A percentile compares a stretch with the other conserved stretches of the same genome.
These are phyloP conservation scores for Hofmannophila pseudospretella DNA, from an alignment of 2,888 invertebrate genomes.

Conservation along the genomic window DNA sequence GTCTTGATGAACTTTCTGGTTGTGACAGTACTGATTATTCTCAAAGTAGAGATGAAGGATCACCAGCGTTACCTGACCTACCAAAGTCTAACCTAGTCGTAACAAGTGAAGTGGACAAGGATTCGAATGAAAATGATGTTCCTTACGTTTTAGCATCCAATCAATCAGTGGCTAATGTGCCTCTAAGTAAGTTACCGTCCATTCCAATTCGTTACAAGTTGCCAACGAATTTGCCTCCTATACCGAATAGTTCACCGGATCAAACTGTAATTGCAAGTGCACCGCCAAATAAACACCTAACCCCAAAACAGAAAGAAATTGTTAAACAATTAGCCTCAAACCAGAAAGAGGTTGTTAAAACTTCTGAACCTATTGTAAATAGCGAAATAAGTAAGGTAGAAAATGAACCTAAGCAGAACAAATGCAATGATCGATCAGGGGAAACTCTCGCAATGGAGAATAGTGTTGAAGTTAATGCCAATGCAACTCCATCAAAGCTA, in stretches of 20 bases:
- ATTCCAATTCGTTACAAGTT: constrained; percentile 51
- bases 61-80: constrained; percentile 36
- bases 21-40: constrained; percentile 67
- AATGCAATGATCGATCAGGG: constrained; percentile 19
- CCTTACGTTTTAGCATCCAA: constrained; percentile 20
- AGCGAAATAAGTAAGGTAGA: too few relatives aligned
- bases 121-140: constrained; percentile 15
- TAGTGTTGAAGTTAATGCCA: constrained; percentile 22
- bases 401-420: constrained; percentile 20
- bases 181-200: constrained; percentile 53
- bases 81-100: constrained; percentile 24
- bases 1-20: constrained; percentile 60
- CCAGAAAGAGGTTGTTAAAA: constrained; percentile 1
- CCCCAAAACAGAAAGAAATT: not conserved
- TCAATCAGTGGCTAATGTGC: constrained; percentile 37
- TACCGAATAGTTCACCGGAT: constrained; percentile 27
- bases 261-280: constrained; percentile 7
- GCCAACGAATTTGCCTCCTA: constrained; percentile 32
- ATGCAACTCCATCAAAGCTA: constrained; percentile 2
- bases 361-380: constrained; percentile 19
- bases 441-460: constrained; percentile 22
- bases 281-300: constrained; percentile 1
- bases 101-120: constrained; percentile 21
- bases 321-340: constrained; percentile 3
- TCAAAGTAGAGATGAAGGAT: constrained; percentile 64